Conservation (phyloP, 1,140 invertebrate genomes). For the Macrobrachium nipponense region DNA sequence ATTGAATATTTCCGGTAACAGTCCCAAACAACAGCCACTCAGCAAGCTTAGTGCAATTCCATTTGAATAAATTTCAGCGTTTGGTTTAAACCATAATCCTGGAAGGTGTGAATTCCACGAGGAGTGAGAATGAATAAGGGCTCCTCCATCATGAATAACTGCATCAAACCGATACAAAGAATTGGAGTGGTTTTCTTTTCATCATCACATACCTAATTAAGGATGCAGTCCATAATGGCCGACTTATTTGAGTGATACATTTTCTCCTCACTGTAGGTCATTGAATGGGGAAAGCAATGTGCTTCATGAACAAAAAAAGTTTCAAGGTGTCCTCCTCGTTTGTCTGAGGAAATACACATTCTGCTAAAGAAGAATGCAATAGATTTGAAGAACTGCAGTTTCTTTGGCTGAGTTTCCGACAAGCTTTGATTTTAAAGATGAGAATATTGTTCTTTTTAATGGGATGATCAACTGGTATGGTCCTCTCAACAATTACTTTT, state of each 20-base stretch:
- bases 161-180: too few species aligned
- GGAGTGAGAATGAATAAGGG: constrained; percentile 9
- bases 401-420: too few species aligned
- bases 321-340: not conserved
- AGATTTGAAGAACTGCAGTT: not conserved
- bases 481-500: constrained; percentile 9
- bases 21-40: constrained; percentile 14
- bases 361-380: constrained; percentile 12
- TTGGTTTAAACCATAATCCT: not conserved
- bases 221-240: constrained; percentile 5
- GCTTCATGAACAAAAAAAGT: constrained; percentile 15
- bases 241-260: constrained; percentile 17
- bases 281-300: constrained; percentile 1
- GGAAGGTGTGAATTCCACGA: constrained; percentile 9
- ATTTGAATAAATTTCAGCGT: not conserved
- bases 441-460: too few species aligned
- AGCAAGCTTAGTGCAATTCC: not conserved
- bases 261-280: constrained; percentile 1
- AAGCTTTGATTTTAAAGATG: not conserved
- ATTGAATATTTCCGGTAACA: not conserved
- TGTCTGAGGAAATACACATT: constrained; percentile 18
- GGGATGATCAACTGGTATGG: not conserved
- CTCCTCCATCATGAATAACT: constrained; percentile 7
- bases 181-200: not conserved
- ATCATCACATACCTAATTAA: constrained; percentile 7